Evolutionary conservation across 1,140 invertebrate genomes (phyloP), one percentile per base, ranked within the genome.

Genomic region (Drosophila erecta): DNA sequence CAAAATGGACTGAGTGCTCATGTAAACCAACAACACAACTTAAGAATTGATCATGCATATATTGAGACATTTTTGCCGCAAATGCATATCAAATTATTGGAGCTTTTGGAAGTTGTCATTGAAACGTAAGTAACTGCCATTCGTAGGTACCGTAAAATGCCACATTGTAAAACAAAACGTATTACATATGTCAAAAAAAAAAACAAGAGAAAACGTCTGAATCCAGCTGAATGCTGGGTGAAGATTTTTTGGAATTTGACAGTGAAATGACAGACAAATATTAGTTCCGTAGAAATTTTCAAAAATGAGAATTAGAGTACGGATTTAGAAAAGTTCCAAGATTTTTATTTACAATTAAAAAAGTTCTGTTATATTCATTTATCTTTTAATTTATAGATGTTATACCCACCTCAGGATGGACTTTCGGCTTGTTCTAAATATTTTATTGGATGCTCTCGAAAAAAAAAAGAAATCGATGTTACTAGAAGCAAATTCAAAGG

Each of bases 101-200:
- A 81, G 3, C 55, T 81, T 24, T n/a, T 81, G 43, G 71, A 81
- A 72, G 54, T 61, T 2, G 30, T 81, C 2, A 65, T 81, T 8
- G 35, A 72, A 5, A 46, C 66, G 78, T 81, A 77, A 81, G 78
- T 77, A 20, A 57, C 0, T 11, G 27, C 2, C 8, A 30, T 24
- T 24, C 4, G 22, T 24, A 22, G 22, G 4, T 22, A 22, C 22
- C 3, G 22, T 24, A 24, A 24, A 24, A 24, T 22, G 4, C 22
- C 22, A n/a, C n/a, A n/a, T 17, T 17, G 0, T 17, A 17, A 17
- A 17, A 17, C 17, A 17, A 1, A 1, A 17, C 17, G 0, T 17
- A 17, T 17, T 17, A 17, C 17, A 17, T 17, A 17, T 17, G 17
- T 17, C 17, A 17, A 17, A 17, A 17, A 17, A 17, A 17, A 17